Conservation (phyloP, 2,797 vertebrate genomes). For the Pelodytes ibericus region DNA sequence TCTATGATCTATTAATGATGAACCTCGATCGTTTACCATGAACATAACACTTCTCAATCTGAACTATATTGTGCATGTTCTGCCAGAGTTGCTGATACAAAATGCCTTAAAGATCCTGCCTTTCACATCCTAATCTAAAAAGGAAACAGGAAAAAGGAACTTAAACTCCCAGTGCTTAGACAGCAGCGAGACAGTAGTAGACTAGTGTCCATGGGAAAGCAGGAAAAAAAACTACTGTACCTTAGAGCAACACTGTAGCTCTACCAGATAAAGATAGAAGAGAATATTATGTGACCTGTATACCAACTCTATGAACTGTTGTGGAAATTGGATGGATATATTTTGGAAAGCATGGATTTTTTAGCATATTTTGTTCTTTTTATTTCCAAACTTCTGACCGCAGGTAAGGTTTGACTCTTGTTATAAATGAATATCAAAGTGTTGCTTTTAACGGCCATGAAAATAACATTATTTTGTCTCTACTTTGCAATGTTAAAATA, state of each 20-base stretch:
- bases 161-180: constrained; percentile 83
- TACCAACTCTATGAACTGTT: constrained; percentile 65
- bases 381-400: constrained; percentile 70
- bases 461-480: too few relatives aligned
- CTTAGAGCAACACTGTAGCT: constrained; percentile 6
- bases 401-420: constrained; percentile 70
- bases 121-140: constrained; percentile 86
- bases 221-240: constrained; percentile 21
- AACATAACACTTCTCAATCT: constrained; percentile 67
- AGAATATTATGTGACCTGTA: constrained; percentile 55
- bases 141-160: constrained; percentile 95
- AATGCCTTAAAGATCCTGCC: constrained; percentile 82
- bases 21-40: constrained; percentile 42
- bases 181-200: constrained; percentile 74
- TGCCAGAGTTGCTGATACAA: constrained; percentile 68
- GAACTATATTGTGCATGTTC: constrained; percentile 60
- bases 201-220: constrained; percentile 57
- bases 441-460: not conserved
- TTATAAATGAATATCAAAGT: not conserved
- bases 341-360: constrained; percentile 74
- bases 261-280: not conserved
- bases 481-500: too few relatives aligned
- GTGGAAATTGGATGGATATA: constrained; percentile 77
- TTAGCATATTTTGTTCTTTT: constrained; percentile 71
- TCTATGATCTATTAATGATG: not conserved